Evolutionary conservation across 2,113 vertebrate species (phyloP), one percentile per base, ranked within the genome.

Genomic region (Lophotis ruficrista): DNA sequence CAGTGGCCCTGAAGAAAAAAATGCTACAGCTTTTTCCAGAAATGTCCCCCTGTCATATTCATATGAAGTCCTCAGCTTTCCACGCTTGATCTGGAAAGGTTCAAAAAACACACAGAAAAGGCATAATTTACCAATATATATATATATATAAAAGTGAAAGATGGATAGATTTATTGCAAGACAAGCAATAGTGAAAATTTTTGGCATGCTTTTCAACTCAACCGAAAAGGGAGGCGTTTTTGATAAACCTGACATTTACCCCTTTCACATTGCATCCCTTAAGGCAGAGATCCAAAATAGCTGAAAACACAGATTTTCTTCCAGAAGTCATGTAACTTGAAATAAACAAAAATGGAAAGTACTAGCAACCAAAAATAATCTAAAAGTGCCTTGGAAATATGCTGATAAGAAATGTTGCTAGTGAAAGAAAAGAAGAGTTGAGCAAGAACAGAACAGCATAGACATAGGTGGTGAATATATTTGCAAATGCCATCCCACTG

Each of bases 241-340:
- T 92, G 90, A 94, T 84, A 60, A 93, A 68, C 13, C 27, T 91
- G 91, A 80, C 85, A 80, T 84, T 73, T 73, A 21, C 58, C 38
- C 43, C 79, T 73, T 91, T 72, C 66, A 72, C 61, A 48, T 76
- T 28, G 43, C 43, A 92, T 66, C 62, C 50, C 75, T 70, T 13
- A 84, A 95, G 85, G 66, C 90, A 93, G n/a, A 81, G 50, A 10
- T 77, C 38, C 69, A 58, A 91, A 85, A 35, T 0, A 70, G 19
- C 37, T 54, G 22, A 72, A 91, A 65, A 15, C 47, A 77, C 6
- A 83, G 3, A 3, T 61, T 79, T 93, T 41, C 35, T 89, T 79
- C 70, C 62, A 88, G n/a, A 86, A 91, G 27, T n/a, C 41, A 65
- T 43, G 33, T 53, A 76, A 69, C 30, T n/a, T 83, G 66, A 80